A percentile compares a stretch with the other conserved stretches of the same genome.
Conservation (phyloP, 2,888 invertebrate genomes). For the Chydorus sphaericus region DNA sequence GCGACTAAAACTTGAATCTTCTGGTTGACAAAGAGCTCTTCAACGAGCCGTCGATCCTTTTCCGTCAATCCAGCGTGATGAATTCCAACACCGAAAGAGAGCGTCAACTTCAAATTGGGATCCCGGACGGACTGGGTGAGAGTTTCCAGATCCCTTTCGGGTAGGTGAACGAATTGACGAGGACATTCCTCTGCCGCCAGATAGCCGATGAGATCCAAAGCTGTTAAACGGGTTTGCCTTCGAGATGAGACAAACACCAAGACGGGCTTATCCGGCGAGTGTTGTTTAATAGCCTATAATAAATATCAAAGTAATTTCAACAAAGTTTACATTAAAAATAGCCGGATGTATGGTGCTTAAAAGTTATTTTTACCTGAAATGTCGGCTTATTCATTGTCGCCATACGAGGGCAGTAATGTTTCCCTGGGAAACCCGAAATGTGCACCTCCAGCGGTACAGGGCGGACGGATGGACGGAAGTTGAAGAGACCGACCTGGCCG, state of each 20-base stretch:
- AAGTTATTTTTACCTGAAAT: no score
- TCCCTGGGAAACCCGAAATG: conserved; percentile 88
- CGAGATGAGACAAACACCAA: conserved; percentile 93
- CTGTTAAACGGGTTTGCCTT: conserved; percentile 90
- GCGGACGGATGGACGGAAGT: conserved; percentile 93
- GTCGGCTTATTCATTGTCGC: conserved; percentile 98
- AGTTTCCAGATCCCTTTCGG: conserved; percentile 69
- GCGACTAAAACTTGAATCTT: conserved; percentile 92
- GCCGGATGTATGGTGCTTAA: conserved; percentile 35
- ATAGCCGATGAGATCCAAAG: conserved; percentile 81
- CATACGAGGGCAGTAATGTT: conserved; percentile 99
- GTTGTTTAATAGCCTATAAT: conserved; percentile 28
- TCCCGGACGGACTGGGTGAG: conserved; percentile 52
- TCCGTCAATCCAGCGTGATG: conserved; percentile 97
- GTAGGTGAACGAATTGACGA: conserved; percentile 85
- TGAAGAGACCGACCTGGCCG: conserved; percentile 71
- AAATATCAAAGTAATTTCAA: neutral
- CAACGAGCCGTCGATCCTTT: conserved; percentile 74
- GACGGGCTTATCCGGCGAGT: conserved; percentile 80
- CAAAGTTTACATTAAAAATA: conserved; percentile 7
- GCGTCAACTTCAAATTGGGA: conserved; percentile 74
- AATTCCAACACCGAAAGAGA: conserved; percentile 94
- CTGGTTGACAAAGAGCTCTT: conserved; percentile 83
- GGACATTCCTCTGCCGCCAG: conserved; percentile 81
- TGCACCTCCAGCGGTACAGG: conserved; percentile 93